A percentile compares a stretch with the other conserved stretches of the same genome.
These are phyloP conservation scores for Falco cherrug DNA, from an alignment of 2,797 vertebrate species.

Conservation along the genomic window DNA sequence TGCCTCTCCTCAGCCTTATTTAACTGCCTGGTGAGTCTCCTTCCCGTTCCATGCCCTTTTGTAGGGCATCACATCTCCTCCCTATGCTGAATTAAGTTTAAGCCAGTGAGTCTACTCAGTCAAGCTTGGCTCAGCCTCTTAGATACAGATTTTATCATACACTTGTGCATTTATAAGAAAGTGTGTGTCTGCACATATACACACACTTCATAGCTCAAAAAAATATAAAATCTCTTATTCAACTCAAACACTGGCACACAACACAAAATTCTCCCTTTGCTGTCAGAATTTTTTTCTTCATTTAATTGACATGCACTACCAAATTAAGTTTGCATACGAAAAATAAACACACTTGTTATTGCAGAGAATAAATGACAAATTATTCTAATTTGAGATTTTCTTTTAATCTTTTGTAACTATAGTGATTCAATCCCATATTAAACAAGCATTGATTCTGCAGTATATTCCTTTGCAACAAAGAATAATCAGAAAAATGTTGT, in stretches of 20 bases:
- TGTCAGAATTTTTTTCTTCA: neutral
- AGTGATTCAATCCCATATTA: neutral
- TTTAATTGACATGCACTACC: neutral
- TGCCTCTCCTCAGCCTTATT: neutral
- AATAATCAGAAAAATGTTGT: neutral
- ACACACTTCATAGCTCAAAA: neutral
- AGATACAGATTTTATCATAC: neutral
- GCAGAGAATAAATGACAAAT: neutral
- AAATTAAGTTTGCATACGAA: neutral
- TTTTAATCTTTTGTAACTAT: neutral
- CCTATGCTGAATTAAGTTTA: neutral
- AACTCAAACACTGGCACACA: neutral
- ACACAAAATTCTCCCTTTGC: neutral
- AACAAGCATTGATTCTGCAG: neutral
- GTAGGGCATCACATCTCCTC: neutral
- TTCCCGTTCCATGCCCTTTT: neutral
- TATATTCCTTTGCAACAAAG: neutral
- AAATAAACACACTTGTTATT: conserved; percentile 4
- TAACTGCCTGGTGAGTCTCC: neutral
- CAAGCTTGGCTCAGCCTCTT: conserved; percentile 1
- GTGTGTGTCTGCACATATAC: neutral
- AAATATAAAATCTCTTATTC: neutral
- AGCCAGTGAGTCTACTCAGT: neutral
- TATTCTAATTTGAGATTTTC: neutral
- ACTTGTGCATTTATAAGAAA: neutral